Conservation (phyloP, 2,797 vertebrate species). For the Enteromius anoplus region DNA sequence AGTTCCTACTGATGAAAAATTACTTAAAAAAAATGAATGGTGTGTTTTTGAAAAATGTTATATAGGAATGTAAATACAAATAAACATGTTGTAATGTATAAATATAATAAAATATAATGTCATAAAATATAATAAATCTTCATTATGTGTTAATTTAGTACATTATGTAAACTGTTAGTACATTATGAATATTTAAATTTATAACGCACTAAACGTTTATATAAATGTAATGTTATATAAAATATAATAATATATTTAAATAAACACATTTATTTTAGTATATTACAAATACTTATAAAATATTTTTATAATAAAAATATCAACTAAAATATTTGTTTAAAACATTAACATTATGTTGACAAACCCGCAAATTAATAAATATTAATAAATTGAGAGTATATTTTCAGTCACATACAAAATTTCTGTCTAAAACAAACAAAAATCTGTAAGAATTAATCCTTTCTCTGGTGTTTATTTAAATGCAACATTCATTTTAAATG, state of each 20-base stretch:
- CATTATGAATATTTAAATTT: background rate
- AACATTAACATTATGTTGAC: background rate
- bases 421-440: background rate
- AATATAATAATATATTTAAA: background rate
- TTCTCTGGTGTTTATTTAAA: background rate
- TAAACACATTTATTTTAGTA: too few relatives aligned
- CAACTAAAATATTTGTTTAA: background rate
- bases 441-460: background rate
- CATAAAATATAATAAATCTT: background rate
- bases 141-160: background rate
- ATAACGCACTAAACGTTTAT: background rate
- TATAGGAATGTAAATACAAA: background rate
- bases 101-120: background rate
- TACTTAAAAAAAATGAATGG: background rate
- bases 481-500: background rate
- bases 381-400: background rate
- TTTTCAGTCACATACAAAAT: background rate
- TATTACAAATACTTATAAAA: too few relatives aligned
- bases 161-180: background rate
- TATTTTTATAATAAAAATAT: too few relatives aligned
- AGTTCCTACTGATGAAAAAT: background rate
- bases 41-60: background rate
- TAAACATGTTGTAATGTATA: background rate
- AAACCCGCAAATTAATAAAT: background rate
- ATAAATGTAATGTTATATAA: background rate